Conservation (phyloP, 2,113 vertebrate genomes). For the Eptatretus burgeri region DNA sequence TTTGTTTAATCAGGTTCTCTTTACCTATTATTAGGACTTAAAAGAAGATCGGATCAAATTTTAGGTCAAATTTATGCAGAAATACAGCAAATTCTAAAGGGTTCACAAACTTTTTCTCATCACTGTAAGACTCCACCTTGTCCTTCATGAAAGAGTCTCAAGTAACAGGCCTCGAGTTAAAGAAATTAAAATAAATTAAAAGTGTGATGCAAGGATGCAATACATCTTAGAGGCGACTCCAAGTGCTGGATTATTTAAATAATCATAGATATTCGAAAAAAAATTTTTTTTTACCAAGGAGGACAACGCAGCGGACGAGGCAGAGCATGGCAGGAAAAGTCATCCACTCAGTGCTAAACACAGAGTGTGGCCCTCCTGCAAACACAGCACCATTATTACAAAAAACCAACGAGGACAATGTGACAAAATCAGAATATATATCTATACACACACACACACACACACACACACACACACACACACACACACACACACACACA, state of each 20-base stretch:
- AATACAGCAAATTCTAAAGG: too few relatives aligned
- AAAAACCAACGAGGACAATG: background rate
- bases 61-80: too few relatives aligned
- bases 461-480: background rate
- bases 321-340: background rate
- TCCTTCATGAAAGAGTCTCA: background rate
- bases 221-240: background rate
- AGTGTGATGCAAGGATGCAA: background rate
- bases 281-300: background rate
- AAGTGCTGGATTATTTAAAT: background rate
- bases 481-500: background rate
- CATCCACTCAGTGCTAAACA: background rate
- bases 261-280: background rate
- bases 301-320: background rate
- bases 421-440: background rate
- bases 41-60: too few relatives aligned
- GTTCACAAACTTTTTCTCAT: too few relatives aligned
- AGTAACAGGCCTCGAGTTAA: background rate
- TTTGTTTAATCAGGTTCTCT: too few relatives aligned
- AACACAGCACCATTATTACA: background rate
- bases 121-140: too few relatives aligned
- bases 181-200: background rate
- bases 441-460: background rate
- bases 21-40: too few relatives aligned
- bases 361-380: conserved; percentile 3